Conservation (phyloP, 1,140 invertebrate genomes). For the Manduca sexta region DNA sequence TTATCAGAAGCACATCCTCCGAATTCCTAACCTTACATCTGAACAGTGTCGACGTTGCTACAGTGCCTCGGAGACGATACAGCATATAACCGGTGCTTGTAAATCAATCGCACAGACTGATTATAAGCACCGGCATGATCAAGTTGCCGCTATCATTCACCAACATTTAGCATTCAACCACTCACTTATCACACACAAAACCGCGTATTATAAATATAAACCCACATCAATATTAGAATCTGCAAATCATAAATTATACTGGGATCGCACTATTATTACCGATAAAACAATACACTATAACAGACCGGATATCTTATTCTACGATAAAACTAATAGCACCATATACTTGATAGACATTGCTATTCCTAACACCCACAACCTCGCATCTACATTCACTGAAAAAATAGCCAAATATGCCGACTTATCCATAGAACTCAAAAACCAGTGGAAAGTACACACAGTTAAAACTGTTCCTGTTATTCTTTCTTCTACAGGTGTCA, state of each 20-base stretch:
- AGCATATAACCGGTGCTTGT: conserved; percentile 19
- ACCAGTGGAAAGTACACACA: conserved; percentile 4
- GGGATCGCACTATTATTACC: conserved; percentile 16
- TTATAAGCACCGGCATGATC: conserved; percentile 19
- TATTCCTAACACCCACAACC: neutral
- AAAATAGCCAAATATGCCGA: conserved; percentile 13
- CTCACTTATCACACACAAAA: conserved; percentile 6
- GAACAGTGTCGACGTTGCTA: conserved; percentile 12
- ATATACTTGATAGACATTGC: conserved; percentile 18
- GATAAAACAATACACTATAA: conserved; percentile 16
- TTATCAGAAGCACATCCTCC: conserved; percentile 23
- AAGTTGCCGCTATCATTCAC: conserved; percentile 17
- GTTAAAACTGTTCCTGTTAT: conserved; percentile 13
- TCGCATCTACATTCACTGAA: conserved; percentile 3
- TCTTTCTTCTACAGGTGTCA: conserved; percentile 17
- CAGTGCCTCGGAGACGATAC: conserved; percentile 11
- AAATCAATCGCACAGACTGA: conserved; percentile 10
- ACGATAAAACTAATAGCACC: conserved; percentile 5
- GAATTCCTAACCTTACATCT: neutral
- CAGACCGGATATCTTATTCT: conserved; percentile 10
- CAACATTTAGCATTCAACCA: conserved; percentile 11
- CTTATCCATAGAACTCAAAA: conserved; percentile 14
- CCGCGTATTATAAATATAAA: conserved; percentile 12
- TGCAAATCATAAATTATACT: conserved; percentile 5
- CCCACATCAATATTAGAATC: conserved; percentile 7